These are phyloP conservation scores for Tinamus guttatus DNA, from an alignment of 2,113 vertebrate genomes.

Conservation along the genomic window DNA sequence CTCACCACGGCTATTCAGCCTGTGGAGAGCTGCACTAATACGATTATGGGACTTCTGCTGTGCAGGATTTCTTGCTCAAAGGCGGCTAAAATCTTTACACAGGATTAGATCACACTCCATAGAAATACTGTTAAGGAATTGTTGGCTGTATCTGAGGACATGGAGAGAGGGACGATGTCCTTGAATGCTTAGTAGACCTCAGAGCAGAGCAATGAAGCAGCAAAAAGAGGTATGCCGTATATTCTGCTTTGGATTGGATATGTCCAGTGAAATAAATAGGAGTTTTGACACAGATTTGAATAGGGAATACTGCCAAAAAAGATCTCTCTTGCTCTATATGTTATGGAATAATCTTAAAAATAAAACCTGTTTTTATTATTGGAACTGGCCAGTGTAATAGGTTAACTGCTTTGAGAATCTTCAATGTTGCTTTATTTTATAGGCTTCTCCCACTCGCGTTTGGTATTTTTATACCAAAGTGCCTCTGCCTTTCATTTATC, in stretches of 20 bases:
- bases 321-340: background rate
- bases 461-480: background rate
- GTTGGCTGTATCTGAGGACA: background rate
- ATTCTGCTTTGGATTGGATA: background rate
- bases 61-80: conserved; percentile 25
- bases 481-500: background rate
- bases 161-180: conserved; percentile 1
- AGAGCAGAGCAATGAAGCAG: background rate
- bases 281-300: background rate
- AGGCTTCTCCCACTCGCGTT: background rate
- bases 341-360: background rate
- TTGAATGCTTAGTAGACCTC: background rate
- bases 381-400: background rate
- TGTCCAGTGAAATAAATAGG: background rate
- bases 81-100: conserved; percentile 29
- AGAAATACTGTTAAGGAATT: conserved; percentile 14
- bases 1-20: background rate
- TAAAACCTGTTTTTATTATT: background rate
- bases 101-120: conserved; percentile 6
- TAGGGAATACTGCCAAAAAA: background rate
- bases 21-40: conserved; percentile 21
- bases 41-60: conserved; percentile 27
- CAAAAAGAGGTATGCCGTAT: background rate
- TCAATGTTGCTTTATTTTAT: background rate
- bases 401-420: background rate